Evolutionary conservation across 2,113 vertebrate genomes (phyloP).

Genomic region (Misgurnus mizolepis): DNA sequence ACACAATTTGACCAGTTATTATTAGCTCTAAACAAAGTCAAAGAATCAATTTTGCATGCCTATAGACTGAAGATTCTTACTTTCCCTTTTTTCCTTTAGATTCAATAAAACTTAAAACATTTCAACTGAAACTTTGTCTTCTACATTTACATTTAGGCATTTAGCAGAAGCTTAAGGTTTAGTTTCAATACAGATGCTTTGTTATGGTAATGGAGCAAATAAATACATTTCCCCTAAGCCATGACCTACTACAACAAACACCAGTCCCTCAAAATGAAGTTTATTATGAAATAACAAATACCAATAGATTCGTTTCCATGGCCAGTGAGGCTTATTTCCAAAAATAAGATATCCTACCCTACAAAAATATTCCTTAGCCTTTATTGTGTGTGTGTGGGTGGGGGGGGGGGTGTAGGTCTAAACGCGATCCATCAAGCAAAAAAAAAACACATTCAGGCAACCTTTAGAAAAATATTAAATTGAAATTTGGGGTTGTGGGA

Average conservation of each 20-base stretch:
- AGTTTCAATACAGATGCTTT: too few species aligned
- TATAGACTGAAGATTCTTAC: too few species aligned
- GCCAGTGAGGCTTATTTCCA: background rate
- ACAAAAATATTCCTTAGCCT: background rate
- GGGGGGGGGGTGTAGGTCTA: background rate
- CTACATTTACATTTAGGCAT: background rate
- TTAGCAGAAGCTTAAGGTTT: too few species aligned
- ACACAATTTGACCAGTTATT: too few species aligned
- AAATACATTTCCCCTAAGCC: background rate
- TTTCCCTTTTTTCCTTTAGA: background rate
- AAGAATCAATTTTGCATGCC: too few species aligned
- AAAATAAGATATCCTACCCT: background rate
- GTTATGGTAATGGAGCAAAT: background rate
- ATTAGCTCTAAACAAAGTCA: too few species aligned
- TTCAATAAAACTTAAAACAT: background rate
- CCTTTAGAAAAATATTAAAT: background rate
- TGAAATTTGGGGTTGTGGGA: too few species aligned
- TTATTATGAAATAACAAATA: conserved; percentile 16
- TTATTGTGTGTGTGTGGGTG: background rate
- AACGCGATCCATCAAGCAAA: background rate
- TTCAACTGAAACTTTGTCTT: background rate
- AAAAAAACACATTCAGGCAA: background rate
- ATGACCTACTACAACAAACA: background rate
- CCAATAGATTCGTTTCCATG: background rate
- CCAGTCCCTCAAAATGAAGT: background rate